Conservation (phyloP, 2,888 invertebrate genomes). For the Copidosoma aretas region DNA sequence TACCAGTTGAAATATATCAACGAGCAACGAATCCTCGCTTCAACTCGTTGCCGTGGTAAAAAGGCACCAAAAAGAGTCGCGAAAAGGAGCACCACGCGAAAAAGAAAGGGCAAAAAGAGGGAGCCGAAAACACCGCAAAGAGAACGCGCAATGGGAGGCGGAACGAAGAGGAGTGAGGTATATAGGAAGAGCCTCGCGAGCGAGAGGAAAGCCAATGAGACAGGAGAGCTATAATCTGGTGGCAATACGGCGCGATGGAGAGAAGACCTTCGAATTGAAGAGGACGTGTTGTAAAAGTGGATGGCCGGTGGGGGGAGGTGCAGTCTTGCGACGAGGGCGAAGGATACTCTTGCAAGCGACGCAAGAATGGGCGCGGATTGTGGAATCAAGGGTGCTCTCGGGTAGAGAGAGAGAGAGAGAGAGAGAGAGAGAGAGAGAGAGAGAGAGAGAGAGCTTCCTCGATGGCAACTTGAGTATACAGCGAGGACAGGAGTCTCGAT, state of each 20-base stretch:
- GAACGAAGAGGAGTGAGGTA: not conserved
- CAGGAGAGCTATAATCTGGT: constrained; percentile 11
- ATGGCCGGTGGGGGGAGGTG: not conserved
- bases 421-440: no score
- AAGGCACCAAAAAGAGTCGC: no score
- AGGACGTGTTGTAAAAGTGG: not conserved
- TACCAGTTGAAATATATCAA: no score
- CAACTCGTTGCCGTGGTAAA: no score
- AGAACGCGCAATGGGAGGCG: no score
- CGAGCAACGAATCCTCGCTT: no score
- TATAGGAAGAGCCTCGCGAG: not conserved
- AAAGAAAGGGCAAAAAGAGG: no score
- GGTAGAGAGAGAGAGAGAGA: constrained; percentile 26
- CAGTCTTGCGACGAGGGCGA: no score
- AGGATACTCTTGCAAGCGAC: constrained; percentile 43
- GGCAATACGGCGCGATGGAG: not conserved
- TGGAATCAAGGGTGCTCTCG: constrained; percentile 56
- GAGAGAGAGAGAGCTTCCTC: constrained; percentile 22
- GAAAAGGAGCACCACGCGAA: no score
- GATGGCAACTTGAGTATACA: constrained; percentile 11
- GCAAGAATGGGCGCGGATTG: constrained; percentile 48
- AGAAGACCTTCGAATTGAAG: constrained; percentile 14
- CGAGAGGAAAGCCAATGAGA: constrained; percentile 15
- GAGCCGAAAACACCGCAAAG: no score
- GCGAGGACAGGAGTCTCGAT: no score